Evolutionary conservation across 1,140 invertebrate genomes (phyloP).

Genomic region (Bombus sibiricus): DNA sequence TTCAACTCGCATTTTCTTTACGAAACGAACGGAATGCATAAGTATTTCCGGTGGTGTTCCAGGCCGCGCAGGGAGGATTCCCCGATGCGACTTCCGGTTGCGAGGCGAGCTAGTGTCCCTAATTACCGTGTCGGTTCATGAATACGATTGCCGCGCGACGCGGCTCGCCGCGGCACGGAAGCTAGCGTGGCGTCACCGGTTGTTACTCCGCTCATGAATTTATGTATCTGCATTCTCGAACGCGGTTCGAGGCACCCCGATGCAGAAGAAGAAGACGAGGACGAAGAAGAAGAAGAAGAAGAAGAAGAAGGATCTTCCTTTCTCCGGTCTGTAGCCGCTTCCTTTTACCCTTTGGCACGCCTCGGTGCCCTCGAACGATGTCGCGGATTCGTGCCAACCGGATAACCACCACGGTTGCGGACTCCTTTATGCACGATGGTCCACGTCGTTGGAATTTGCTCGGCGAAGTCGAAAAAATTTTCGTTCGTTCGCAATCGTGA

Average conservation of each 20-base stretch:
- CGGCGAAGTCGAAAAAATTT: background rate
- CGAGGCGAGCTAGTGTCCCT: constrained; percentile 82
- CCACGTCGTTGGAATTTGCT: background rate
- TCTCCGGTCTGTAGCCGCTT: constrained; percentile 48
- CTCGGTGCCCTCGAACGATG: constrained; percentile 60
- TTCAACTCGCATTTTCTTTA: constrained; percentile 73
- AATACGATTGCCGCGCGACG: constrained; percentile 80
- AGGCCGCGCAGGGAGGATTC: constrained; percentile 78
- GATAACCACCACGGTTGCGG: constrained; percentile 33
- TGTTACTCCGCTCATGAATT: constrained; percentile 83
- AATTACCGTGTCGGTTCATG: constrained; percentile 84
- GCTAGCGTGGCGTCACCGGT: constrained; percentile 83
- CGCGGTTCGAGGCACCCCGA: constrained; percentile 70
- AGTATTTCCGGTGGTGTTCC: constrained; percentile 81
- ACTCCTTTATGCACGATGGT: constrained; percentile 11
- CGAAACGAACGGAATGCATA: constrained; percentile 81
- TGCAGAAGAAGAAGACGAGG: constrained; percentile 58
- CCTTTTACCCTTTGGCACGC: constrained; percentile 59
- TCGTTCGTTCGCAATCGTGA: too few relatives aligned
- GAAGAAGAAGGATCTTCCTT: constrained; percentile 55
- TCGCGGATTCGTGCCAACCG: constrained; percentile 47
- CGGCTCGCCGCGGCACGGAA: constrained; percentile 75
- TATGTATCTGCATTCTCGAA: constrained; percentile 83
- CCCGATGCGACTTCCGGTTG: constrained; percentile 81
- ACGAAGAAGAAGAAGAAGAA: constrained; percentile 54